phyloP scores from a whole-genome alignment of 2,888 invertebrate species.

The Ophion slaviceki region DNA sequence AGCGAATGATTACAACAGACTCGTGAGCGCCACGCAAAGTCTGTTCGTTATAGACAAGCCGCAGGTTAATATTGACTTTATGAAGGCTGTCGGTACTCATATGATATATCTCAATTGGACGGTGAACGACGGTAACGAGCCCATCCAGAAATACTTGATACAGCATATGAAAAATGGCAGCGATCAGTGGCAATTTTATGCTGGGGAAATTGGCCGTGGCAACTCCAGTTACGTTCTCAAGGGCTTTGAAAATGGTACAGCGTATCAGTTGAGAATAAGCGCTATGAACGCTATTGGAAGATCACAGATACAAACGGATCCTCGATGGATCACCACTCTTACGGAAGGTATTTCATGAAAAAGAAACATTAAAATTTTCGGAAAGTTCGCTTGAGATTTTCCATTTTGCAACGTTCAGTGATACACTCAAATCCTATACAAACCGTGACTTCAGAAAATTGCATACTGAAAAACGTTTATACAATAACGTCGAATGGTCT shows the following conservation, averaged over 20 bases:
- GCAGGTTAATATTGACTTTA: constrained; percentile 88
- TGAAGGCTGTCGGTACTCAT: constrained; percentile 90
- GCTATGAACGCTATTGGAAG: constrained; percentile 88
- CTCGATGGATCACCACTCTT: constrained; percentile 87
- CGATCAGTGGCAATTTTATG: constrained; percentile 86
- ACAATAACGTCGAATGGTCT: no score
- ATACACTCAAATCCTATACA: no score
- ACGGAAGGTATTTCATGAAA: constrained; percentile 82
- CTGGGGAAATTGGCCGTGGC: constrained; percentile 86
- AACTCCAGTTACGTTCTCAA: constrained; percentile 89
- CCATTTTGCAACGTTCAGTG: background rate
- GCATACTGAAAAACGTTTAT: no score
- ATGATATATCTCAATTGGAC: constrained; percentile 94
- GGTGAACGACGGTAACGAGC: constrained; percentile 90
- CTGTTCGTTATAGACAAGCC: constrained; percentile 89
- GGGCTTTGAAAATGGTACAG: constrained; percentile 87
- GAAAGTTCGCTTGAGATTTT: background rate
- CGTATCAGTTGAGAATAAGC: constrained; percentile 88
- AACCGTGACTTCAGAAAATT: no score
- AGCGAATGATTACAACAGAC: constrained; percentile 82
- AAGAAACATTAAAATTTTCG: background rate
- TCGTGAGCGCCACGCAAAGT: constrained; percentile 84
- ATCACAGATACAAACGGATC: constrained; percentile 85
- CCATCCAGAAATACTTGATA: constrained; percentile 86
- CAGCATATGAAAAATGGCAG: constrained; percentile 85